Evolutionary conservation across 2,888 invertebrate genomes (phyloP).

Genomic region (Meghimatium bilineatum): DNA sequence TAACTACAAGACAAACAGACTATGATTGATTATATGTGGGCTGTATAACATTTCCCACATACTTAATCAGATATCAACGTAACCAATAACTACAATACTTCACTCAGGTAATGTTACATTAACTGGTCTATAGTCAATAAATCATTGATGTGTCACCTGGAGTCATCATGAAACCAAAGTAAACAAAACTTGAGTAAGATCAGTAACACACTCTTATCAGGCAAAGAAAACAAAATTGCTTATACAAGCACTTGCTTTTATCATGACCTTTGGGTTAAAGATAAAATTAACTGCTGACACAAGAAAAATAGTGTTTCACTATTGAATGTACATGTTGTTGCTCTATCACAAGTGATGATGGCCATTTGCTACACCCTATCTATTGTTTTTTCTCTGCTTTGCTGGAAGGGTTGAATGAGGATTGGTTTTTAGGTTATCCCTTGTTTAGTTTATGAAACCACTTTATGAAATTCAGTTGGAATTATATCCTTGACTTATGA

Average conservation of each 20-base stretch:
- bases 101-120: not conserved
- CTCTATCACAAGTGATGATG: too few relatives aligned
- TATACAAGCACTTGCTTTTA: constrained; percentile 8
- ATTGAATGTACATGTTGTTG: too few relatives aligned
- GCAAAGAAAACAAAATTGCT: not conserved
- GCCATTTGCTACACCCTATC: too few relatives aligned
- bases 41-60: not conserved
- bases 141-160: not conserved
- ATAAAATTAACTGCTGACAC: not conserved
- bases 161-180: not conserved
- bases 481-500: too few relatives aligned
- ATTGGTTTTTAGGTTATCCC: too few relatives aligned
- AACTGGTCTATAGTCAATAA: not conserved
- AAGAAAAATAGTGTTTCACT: not conserved
- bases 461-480: too few relatives aligned
- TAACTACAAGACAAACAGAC: not conserved
- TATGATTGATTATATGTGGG: not conserved
- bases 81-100: not conserved
- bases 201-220: not conserved
- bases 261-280: not conserved
- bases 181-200: not conserved
- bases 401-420: too few relatives aligned
- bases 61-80: not conserved
- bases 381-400: too few relatives aligned
- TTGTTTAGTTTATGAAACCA: too few relatives aligned